These are phyloP conservation scores for Drosophila punjabiensis DNA, from an alignment of 1,140 invertebrate species.

Conservation along the genomic window DNA sequence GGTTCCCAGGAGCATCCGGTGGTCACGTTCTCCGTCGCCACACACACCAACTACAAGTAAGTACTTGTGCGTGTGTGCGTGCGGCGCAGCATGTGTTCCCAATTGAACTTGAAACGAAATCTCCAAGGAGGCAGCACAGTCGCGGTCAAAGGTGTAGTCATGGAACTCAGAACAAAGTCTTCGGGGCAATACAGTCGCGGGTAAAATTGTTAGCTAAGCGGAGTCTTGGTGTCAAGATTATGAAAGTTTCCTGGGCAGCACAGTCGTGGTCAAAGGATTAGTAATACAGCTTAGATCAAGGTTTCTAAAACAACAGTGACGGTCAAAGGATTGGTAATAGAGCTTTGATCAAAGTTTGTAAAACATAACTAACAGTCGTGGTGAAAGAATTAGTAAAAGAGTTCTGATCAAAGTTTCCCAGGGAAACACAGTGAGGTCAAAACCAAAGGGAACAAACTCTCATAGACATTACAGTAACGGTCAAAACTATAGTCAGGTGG, in stretches of 20 bases:
- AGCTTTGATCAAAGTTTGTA: too few species aligned
- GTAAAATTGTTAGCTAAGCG: background rate
- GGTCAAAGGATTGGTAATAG: background rate
- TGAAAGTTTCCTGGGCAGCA: too few species aligned
- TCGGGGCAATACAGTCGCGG: background rate
- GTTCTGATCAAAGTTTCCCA: too few species aligned
- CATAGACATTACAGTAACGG: background rate
- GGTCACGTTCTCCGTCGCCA: constrained; percentile 95
- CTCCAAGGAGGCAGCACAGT: constrained; percentile 18
- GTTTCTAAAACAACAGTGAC: background rate
- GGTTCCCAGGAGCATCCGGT: constrained; percentile 94
- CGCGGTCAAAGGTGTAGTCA: background rate
- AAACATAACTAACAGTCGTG: background rate
- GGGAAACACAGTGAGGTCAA: too few species aligned
- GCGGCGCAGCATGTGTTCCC: constrained; percentile 19
- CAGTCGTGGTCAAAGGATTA: background rate
- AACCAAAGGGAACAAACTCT: too few species aligned
- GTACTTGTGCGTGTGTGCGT: constrained; percentile 9
- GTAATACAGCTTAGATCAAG: background rate
- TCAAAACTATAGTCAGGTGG: background rate
- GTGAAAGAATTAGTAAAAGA: background rate
- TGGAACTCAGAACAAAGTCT: background rate
- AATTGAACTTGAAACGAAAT: constrained; percentile 22
- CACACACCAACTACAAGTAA: constrained; percentile 92
- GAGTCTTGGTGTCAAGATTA: background rate